These are phyloP conservation scores for Gasterosteus aculeatus DNA, from an alignment of 2,113 vertebrate genomes.

Conservation along the genomic window DNA sequence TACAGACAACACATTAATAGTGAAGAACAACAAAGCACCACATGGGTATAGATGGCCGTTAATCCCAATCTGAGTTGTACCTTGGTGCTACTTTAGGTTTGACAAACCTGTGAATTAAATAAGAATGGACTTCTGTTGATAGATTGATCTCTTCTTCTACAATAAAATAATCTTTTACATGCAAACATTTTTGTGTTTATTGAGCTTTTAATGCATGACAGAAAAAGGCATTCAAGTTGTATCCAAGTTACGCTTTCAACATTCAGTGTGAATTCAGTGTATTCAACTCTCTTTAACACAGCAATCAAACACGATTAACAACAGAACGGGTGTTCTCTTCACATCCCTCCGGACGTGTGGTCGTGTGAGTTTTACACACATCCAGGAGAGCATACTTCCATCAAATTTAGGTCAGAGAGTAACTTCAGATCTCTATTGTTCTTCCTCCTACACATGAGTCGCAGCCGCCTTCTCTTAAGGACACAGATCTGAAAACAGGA, in stretches of 20 bases:
- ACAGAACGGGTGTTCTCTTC: background rate
- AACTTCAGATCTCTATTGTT: constrained; percentile 28
- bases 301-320: background rate
- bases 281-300: background rate
- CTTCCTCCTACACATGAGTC: background rate
- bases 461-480: constrained; percentile 11
- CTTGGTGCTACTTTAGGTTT: background rate
- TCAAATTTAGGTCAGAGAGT: background rate
- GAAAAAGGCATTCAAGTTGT: background rate
- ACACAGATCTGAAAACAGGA: constrained; percentile 57
- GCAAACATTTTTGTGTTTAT: background rate
- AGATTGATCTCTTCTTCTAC: background rate
- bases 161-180: background rate
- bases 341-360: background rate
- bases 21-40: background rate
- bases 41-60: background rate
- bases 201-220: background rate
- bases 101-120: background rate
- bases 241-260: background rate
- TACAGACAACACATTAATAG: background rate
- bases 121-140: too few species aligned
- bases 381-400: constrained; percentile 9
- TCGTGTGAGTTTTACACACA: background rate
- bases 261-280: background rate
- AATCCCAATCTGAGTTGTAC: background rate